These are phyloP conservation scores for Holothuria leucospilota DNA, from an alignment of 53 echinoderm and acorn worm species.

Conservation along the genomic window DNA sequence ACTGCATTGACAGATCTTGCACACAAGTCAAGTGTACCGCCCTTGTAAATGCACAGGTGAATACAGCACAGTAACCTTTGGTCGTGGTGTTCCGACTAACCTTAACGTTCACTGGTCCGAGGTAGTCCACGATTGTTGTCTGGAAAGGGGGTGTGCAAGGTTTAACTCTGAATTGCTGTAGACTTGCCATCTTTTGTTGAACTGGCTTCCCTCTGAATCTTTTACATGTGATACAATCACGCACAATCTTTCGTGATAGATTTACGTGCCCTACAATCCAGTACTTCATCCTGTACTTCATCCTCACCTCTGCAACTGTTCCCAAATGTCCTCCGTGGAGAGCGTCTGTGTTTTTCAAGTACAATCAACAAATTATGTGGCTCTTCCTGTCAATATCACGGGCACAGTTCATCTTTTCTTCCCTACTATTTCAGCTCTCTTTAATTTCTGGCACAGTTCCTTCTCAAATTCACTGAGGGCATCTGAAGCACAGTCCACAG, in stretches of 20 bases:
- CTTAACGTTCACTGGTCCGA: constrained; percentile 71
- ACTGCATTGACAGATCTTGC: constrained; percentile 68
- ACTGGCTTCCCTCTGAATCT: constrained; percentile 44
- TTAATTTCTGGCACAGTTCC: constrained; percentile 32
- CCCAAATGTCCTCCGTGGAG: background rate
- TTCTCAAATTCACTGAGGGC: constrained; percentile 45
- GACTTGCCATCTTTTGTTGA: no score
- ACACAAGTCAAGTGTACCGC: constrained; percentile 73
- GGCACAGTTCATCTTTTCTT: constrained; percentile 71
- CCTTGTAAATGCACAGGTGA: constrained; percentile 70
- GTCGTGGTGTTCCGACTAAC: constrained; percentile 36
- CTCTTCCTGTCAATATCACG: constrained; percentile 42
- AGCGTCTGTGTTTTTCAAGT: no score
- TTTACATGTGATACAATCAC: no score
- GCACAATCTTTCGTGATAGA: no score
- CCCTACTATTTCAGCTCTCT: constrained; percentile 51
- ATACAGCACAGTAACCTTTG: constrained; percentile 63
- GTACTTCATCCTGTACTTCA: no score
- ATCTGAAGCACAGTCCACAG: constrained; percentile 19
- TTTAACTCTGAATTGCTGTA: no score
- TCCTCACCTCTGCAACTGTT: background rate
- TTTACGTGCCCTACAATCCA: no score
- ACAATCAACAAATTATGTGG: no score
- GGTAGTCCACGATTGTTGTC: background rate
- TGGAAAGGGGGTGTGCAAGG: no score